A percentile compares a stretch with the other conserved stretches of the same genome.
Evolutionary conservation across 2,888 invertebrate species (phyloP).

Genomic region (Tuta absoluta): DNA sequence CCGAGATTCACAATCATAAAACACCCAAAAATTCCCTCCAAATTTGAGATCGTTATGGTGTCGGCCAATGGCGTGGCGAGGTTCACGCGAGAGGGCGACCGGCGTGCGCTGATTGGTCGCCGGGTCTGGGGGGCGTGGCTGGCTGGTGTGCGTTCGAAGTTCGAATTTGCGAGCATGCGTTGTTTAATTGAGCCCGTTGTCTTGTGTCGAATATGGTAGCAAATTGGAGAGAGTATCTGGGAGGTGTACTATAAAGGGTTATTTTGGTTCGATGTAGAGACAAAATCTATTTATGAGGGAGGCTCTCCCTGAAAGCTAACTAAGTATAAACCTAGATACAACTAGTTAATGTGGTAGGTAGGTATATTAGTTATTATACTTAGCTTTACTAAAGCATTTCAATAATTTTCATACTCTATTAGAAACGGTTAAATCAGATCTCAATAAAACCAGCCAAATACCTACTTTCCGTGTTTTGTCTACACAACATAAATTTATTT

Average conservation of each 20-base stretch:
- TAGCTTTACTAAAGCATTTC: too few relatives aligned
- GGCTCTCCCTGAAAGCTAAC: constrained; percentile 10
- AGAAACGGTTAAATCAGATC: too few relatives aligned
- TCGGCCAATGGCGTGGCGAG: constrained; percentile 58
- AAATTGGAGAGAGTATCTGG: constrained; percentile 45
- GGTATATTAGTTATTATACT: too few relatives aligned
- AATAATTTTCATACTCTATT: too few relatives aligned
- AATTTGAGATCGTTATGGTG: constrained; percentile 68
- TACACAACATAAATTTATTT: too few relatives aligned
- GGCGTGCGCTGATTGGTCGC: constrained; percentile 64
- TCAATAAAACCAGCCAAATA: too few relatives aligned
- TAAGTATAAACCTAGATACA: neutral
- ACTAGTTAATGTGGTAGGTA: neutral
- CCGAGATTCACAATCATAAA: constrained; percentile 63
- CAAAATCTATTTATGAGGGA: constrained; percentile 3
- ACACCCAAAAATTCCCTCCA: constrained; percentile 75
- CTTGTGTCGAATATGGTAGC: constrained; percentile 47
- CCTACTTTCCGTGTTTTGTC: too few relatives aligned
- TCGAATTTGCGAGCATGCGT: constrained; percentile 51
- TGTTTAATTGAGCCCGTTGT: constrained; percentile 51
- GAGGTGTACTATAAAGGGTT: constrained; percentile 37
- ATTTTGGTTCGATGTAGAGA: constrained; percentile 38
- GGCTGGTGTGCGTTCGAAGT: constrained; percentile 55
- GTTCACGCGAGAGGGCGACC: constrained; percentile 62
- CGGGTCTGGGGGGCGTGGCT: constrained; percentile 58